Evolutionary conservation across 1,140 invertebrate species (phyloP), one percentile per base, ranked within the genome.

Genomic region (Papilio helenus): DNA sequence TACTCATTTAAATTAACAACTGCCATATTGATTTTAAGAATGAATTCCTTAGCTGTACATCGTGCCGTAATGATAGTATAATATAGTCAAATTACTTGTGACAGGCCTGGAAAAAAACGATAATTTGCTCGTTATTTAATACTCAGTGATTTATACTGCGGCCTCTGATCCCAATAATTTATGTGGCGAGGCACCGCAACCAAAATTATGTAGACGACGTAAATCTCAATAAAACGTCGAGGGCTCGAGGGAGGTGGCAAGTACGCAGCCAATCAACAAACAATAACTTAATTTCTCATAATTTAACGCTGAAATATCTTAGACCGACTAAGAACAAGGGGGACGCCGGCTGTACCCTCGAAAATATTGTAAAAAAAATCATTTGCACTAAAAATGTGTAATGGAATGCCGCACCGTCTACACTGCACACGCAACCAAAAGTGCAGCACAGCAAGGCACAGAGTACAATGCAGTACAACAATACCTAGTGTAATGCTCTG

Each of bases 141-240:
- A 61, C 23, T 61, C 10, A 0, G 23, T 61, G 58, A 61, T 61
- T 61, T 61, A 61, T 26, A 61, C 1, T 61, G 10, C 58, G 58
- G 58, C 58, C 58, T 61, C 23, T 61, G 58, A 61, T 61, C 58
- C 58, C 58, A 29, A 61, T 61, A 61, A 61, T 61, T 61, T 61
- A 61, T 26, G 20, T 61, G 16, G 23, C 58, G 23, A 61, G 9
- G 23, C 58, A 14, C 58, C 58, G 20, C 58, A 61, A 61, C 58
- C 58, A 61, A 61, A 23, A 61, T 61, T 61, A 61, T 61, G 23
- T 9, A 23, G 23, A 61, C 58, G 58, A 23, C 58, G 23, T 61
- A 61, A 61, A 61, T 61, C 58, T 61, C 23, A 61, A 61, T 61
- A 61, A 61, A 61, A 61, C 23, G 58, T 61, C 20, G 58, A 61